These are phyloP conservation scores for Syrmaticus mikado DNA, from an alignment of 2,113 vertebrate genomes.

Conservation along the genomic window DNA sequence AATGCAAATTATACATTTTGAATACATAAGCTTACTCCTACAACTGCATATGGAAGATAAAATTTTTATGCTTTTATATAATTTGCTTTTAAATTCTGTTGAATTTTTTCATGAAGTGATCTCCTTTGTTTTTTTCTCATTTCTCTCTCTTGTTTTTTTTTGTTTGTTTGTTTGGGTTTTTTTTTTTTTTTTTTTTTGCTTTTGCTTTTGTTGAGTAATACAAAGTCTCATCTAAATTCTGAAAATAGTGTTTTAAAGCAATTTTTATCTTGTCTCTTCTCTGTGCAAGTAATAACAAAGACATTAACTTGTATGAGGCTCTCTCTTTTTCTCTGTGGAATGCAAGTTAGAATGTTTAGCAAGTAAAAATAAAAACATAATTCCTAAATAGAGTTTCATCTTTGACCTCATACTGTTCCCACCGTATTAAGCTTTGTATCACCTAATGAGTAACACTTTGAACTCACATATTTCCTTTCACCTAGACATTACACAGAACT, in stretches of 20 bases:
- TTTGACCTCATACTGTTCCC: not conserved
- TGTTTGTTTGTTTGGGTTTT: no score
- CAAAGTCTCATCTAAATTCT: not conserved
- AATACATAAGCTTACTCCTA: not conserved
- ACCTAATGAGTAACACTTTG: not conserved
- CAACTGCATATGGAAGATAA: not conserved
- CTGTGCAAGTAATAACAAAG: not conserved
- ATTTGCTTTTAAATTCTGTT: slow-evolving; percentile 9
- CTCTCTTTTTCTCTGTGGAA: not conserved
- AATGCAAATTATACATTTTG: not conserved
- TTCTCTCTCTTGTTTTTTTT: not conserved
- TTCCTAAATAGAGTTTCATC: not conserved
- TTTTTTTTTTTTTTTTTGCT: not conserved
- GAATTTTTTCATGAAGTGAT: not conserved
- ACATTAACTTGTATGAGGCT: not conserved
- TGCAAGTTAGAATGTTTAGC: not conserved
- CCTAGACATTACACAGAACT: not conserved
- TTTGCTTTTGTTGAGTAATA: not conserved
- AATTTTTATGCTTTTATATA: not conserved
- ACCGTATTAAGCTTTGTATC: not conserved
- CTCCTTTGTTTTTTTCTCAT: not conserved
- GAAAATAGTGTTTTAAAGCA: not conserved
- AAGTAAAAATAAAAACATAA: not conserved
- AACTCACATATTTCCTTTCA: not conserved
- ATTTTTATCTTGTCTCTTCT: not conserved